Conservation (phyloP, 2,113 vertebrate genomes). For the Rhegmatorhina hoffmannsi region DNA sequence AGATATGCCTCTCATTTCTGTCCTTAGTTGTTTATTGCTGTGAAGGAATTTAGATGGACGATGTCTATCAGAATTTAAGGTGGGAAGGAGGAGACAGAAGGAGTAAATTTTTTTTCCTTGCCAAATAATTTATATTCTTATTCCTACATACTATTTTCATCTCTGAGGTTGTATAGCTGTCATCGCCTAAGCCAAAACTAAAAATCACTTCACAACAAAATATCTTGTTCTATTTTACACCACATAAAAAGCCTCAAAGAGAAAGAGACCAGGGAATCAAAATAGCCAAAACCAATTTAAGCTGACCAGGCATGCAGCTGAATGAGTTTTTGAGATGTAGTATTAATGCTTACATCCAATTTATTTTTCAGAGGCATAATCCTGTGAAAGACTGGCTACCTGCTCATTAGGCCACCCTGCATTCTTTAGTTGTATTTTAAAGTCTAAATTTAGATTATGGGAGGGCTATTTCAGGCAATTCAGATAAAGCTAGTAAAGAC, state of each 20-base stretch:
- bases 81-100: not conserved
- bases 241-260: not conserved
- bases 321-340: not conserved
- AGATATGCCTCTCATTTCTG: not conserved
- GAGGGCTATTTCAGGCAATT: not conserved
- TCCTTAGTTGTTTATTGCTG: not conserved
- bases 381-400: not conserved
- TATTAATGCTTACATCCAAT: not conserved
- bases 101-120: not conserved
- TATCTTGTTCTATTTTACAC: not conserved
- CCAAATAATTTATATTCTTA: not conserved
- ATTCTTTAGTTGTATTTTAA: not conserved
- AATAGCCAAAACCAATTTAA: not conserved
- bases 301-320: not conserved
- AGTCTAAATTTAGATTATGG: not conserved
- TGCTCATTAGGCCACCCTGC: not conserved
- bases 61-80: not conserved
- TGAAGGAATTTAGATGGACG: not conserved
- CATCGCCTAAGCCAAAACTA: not conserved
- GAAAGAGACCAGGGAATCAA: not conserved
- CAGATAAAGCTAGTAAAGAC: not conserved
- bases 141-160: not conserved
- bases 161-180: not conserved
- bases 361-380: conserved; percentile 14
- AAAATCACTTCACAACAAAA: not conserved